A percentile compares a stretch with the other conserved stretches of the same genome.
These are phyloP conservation scores for Diplosoma virens DNA, from an alignment of 23 tunicate genomes.

Conservation along the genomic window DNA sequence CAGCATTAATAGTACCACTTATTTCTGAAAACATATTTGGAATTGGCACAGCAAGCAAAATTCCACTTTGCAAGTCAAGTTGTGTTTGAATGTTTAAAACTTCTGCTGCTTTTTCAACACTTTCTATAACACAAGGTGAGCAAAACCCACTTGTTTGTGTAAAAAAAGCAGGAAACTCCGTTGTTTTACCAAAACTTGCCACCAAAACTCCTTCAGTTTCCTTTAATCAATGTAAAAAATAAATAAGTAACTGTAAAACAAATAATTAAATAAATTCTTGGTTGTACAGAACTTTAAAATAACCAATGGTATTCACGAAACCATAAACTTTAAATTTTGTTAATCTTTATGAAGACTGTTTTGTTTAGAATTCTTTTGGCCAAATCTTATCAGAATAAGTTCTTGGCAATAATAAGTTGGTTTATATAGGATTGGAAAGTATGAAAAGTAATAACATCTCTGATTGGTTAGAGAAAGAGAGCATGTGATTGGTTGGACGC, in stretches of 20 bases:
- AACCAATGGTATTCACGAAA: no score
- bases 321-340: no score
- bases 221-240: conserved; percentile 1
- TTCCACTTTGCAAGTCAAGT: conserved; percentile 54
- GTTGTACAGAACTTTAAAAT: no score
- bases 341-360: no score
- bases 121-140: conserved; percentile 45
- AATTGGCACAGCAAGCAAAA: conserved; percentile 80
- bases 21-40: conserved; percentile 48
- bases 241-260: not conserved
- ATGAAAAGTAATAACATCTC: no score
- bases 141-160: conserved; percentile 61
- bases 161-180: conserved; percentile 85
- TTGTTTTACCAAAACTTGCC: conserved; percentile 58
- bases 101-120: conserved; percentile 42
- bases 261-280: no score
- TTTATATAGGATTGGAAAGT: no score
- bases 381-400: no score
- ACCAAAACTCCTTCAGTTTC: conserved; percentile 96
- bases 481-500: no score
- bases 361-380: no score
- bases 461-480: no score
- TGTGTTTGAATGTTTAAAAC: conserved; percentile 37
- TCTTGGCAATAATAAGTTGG: no score
- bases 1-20: conserved; percentile 40